Evolutionary conservation across 2,113 vertebrate genomes (phyloP).

Genomic region (Myotis brandtii): DNA sequence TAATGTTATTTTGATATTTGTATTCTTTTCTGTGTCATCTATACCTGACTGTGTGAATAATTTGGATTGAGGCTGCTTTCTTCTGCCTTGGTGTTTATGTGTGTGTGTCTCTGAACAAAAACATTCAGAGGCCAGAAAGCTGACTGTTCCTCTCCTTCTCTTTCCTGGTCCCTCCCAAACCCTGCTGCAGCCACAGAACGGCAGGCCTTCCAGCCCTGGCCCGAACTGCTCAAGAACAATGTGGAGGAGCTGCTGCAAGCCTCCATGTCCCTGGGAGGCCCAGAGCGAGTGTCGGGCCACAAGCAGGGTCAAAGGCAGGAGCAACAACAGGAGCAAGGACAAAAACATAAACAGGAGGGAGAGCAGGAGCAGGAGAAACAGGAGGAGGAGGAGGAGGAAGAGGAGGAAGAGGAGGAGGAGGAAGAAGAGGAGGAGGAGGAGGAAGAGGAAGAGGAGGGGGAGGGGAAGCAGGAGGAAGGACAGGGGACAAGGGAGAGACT

Average conservation of each 20-base stretch:
- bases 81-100: not conserved
- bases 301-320: not conserved
- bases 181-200: constrained; percentile 32
- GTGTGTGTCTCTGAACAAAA: not conserved
- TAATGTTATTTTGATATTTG: not conserved
- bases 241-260: constrained; percentile 73
- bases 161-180: not conserved
- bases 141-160: not conserved
- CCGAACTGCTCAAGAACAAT: not conserved
- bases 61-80: not conserved
- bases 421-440: not conserved
- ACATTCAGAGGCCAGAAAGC: not conserved
- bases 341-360: not conserved
- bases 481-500: not conserved
- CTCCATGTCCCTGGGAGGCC: constrained; percentile 70
- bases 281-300: not conserved
- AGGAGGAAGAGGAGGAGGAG: not conserved
- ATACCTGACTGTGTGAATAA: not conserved
- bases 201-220: constrained; percentile 68
- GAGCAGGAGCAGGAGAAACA: not conserved
- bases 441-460: constrained; percentile 35
- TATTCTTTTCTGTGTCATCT: not conserved
- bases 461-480: constrained; percentile 41
- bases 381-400: not conserved
- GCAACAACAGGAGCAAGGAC: not conserved